Conservation (phyloP, 2,113 vertebrate species). For the Lepidothrix coronata region DNA sequence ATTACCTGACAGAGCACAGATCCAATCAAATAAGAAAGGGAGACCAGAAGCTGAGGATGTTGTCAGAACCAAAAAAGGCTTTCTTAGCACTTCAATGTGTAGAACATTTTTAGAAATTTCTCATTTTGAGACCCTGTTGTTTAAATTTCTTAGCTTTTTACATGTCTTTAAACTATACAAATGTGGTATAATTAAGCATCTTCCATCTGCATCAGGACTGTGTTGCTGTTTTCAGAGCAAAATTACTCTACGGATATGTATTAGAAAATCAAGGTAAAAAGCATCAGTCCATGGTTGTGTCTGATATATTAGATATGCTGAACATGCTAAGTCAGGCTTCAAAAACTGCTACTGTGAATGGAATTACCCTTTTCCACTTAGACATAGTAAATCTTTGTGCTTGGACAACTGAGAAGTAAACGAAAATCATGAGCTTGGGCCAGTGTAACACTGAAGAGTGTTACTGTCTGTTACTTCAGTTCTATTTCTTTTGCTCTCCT, state of each 20-base stretch:
- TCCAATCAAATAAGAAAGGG: not conserved
- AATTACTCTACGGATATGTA: not conserved
- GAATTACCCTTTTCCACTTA: not conserved
- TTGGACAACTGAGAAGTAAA: not conserved
- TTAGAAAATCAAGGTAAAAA: not conserved
- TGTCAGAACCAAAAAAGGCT: not conserved
- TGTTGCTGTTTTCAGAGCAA: not conserved
- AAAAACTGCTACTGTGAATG: not conserved
- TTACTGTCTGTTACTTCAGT: not conserved
- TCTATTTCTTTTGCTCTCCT: not conserved
- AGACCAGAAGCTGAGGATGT: not conserved
- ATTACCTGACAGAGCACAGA: not conserved
- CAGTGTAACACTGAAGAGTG: not conserved
- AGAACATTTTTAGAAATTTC: not conserved
- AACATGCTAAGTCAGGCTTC: not conserved
- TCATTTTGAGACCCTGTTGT: not conserved
- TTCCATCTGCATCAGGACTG: not conserved
- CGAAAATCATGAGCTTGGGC: rapidly evolving
- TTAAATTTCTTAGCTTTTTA: not conserved
- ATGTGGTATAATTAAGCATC: not conserved
- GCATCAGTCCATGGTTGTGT: not conserved
- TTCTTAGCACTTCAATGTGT: not conserved
- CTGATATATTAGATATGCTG: not conserved
- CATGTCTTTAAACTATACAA: not conserved
- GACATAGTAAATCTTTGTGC: not conserved